A percentile compares a stretch with the other conserved stretches of the same genome.
Evolutionary conservation across 2,797 vertebrate genomes (phyloP).

Genomic region (Poecilia velifera): DNA sequence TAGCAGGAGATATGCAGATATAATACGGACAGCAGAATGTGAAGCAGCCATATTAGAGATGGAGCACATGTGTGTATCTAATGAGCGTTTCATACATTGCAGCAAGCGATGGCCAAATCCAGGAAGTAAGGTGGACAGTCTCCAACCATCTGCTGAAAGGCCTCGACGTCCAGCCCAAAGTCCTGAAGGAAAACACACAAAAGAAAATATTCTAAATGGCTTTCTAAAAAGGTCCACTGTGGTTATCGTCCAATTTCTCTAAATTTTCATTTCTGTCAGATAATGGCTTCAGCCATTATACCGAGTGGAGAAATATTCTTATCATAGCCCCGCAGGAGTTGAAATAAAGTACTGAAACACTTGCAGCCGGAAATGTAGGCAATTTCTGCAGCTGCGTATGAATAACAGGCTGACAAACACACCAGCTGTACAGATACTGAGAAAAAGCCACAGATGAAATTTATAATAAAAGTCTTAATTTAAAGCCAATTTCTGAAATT

Average conservation of each 20-base stretch:
- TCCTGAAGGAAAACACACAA: constrained; percentile 75
- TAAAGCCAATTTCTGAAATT: neutral
- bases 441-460: neutral
- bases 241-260: neutral
- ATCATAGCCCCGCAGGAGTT: neutral
- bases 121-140: constrained; percentile 90
- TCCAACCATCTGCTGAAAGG: constrained; percentile 88
- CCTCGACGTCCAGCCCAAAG: constrained; percentile 90
- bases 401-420: neutral
- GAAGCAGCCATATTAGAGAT: neutral
- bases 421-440: neutral
- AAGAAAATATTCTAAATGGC: neutral
- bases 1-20: neutral
- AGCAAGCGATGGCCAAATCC: constrained; percentile 90
- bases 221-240: neutral
- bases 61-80: neutral
- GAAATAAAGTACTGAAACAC: neutral
- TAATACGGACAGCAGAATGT: neutral
- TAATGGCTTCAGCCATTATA: neutral
- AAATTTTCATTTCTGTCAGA: neutral
- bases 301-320: constrained; percentile 26
- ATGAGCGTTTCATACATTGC: constrained; percentile 82
- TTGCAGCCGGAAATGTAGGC: neutral
- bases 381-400: neutral
- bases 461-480: neutral